Percentiles rank a stretch among this genome's conserved stretches.
Conservation (phyloP, 2,113 vertebrate species). For the Opisthocomus hoazin region DNA sequence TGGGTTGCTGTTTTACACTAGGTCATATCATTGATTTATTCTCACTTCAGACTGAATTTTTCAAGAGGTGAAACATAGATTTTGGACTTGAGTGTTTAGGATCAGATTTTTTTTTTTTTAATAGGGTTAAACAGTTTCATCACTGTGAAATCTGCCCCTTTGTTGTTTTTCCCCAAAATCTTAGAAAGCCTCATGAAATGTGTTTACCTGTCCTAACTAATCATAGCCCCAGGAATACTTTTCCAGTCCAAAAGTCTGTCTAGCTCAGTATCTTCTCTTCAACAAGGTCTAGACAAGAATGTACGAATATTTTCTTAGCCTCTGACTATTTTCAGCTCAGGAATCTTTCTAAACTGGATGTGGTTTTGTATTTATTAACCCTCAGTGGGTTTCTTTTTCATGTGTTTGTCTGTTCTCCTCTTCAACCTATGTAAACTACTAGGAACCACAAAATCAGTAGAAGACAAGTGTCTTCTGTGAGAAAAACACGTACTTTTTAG, state of each 20-base stretch:
- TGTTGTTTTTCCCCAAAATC: neutral
- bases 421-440: neutral
- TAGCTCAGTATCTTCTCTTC: neutral
- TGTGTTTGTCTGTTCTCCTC: neutral
- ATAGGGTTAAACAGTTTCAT: neutral
- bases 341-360: neutral
- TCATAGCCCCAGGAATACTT: neutral
- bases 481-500: neutral
- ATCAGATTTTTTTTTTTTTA: neutral
- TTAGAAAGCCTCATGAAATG: neutral
- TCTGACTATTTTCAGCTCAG: neutral
- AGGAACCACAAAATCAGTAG: neutral
- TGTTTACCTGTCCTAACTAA: neutral
- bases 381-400: neutral
- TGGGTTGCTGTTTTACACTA: neutral
- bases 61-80: neutral
- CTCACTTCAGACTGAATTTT: neutral
- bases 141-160: neutral
- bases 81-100: neutral
- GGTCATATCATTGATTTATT: neutral
- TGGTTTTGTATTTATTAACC: neutral
- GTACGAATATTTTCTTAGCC: neutral
- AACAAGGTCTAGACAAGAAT: neutral
- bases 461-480: neutral
- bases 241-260: neutral